A percentile compares a stretch with the other conserved stretches of the same genome.
phyloP scores from a whole-genome alignment of 1,140 invertebrate genomes.

The Sipha flava region DNA sequence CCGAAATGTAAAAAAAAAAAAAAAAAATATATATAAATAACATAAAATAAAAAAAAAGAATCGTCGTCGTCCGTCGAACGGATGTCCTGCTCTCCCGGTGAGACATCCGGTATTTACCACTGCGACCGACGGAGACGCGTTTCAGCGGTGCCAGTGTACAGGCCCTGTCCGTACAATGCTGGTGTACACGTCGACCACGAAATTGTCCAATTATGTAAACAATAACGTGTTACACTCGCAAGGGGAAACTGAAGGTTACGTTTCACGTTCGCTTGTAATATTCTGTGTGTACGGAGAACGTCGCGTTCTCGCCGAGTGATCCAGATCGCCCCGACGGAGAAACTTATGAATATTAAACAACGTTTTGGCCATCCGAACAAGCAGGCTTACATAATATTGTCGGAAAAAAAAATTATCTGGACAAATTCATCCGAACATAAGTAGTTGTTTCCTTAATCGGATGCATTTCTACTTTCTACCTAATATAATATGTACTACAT shows the following conservation, averaged over 20 bases:
- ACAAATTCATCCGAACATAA: too few species aligned
- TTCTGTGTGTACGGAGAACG: background rate
- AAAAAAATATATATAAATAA: too few species aligned
- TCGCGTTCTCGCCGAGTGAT: background rate
- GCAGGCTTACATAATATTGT: too few species aligned
- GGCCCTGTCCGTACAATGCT: too few species aligned
- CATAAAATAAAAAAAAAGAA: too few species aligned
- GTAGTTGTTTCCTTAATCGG: too few species aligned
- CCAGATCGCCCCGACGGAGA: background rate
- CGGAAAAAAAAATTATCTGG: too few species aligned
- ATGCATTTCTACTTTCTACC: too few species aligned
- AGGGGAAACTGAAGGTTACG: background rate
- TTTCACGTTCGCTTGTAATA: background rate
- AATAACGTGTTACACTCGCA: background rate
- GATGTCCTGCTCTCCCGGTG: constrained; percentile 17
- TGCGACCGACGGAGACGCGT: too few species aligned
- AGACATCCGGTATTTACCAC: constrained; percentile 11
- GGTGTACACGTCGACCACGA: background rate
- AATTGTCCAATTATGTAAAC: constrained; percentile 22
- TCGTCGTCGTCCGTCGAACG: background rate
- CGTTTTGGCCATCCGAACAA: too few species aligned
- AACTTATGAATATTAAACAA: background rate
- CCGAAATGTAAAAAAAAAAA: too few species aligned
- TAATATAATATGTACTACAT: too few species aligned
- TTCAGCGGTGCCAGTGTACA: background rate